phyloP scores from a whole-genome alignment of 2,888 invertebrate species.

The Hirtodrosophila duncani region DNA sequence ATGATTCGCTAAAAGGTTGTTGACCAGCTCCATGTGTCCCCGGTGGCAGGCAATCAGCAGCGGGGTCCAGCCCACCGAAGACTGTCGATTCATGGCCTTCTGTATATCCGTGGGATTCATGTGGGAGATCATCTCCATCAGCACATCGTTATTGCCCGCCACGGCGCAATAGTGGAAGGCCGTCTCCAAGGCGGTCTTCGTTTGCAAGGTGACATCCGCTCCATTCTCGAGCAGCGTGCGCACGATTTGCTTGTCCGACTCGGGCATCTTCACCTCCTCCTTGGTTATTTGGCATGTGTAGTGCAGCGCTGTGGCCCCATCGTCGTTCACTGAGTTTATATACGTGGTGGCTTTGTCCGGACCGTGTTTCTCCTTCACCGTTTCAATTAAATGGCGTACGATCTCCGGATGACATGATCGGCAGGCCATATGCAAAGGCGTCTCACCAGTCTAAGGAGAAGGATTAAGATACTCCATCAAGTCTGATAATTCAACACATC shows the following conservation, averaged over 20 bases:
- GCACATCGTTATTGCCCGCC: conserved; percentile 96
- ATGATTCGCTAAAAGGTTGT: conserved; percentile 92
- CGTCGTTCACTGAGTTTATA: conserved; percentile 92
- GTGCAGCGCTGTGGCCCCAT: conserved; percentile 96
- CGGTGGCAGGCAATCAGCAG: conserved; percentile 96
- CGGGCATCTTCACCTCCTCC: conserved; percentile 85
- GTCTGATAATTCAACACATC: fast-evolving
- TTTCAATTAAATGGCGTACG: conserved; percentile 90
- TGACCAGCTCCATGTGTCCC: conserved; percentile 96
- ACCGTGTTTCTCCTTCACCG: conserved; percentile 87
- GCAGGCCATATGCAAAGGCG: conserved; percentile 96
- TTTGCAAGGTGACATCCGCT: conserved; percentile 91
- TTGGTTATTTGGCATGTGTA: conserved; percentile 94
- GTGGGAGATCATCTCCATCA: conserved; percentile 94
- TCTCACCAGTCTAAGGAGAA: conserved; percentile 90
- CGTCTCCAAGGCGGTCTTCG: conserved; percentile 93
- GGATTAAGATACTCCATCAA: fast-evolving
- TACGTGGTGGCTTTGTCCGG: conserved; percentile 89
- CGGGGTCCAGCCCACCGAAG: conserved; percentile 97
- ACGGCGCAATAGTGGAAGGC: conserved; percentile 97
- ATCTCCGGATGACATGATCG: conserved; percentile 91
- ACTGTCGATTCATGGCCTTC: conserved; percentile 95
- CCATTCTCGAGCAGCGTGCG: conserved; percentile 93
- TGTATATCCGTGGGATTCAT: conserved; percentile 94
- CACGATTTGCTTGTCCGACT: conserved; percentile 91